phyloP scores from a whole-genome alignment of 2,888 invertebrate genomes.

The Drosophila mimica region DNA sequence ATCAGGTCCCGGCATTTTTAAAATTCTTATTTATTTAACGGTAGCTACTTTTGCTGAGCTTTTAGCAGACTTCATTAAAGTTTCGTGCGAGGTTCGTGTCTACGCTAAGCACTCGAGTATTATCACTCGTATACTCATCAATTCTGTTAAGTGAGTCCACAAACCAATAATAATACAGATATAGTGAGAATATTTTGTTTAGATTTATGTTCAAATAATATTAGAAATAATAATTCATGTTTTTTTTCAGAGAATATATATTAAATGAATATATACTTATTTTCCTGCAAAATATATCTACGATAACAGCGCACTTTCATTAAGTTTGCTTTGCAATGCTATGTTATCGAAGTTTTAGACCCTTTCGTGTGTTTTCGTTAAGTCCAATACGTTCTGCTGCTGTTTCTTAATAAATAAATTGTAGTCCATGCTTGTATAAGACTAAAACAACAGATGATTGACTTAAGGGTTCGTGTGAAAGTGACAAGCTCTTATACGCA shows the following conservation, averaged over 20 bases:
- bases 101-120: neutral
- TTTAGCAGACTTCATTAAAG: neutral
- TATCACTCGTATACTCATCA: neutral
- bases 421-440: neutral
- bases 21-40: neutral
- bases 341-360: neutral
- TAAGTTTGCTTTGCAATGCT: neutral
- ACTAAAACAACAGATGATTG: neutral
- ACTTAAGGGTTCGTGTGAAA: neutral
- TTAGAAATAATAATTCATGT: neutral
- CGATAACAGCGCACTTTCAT: too few relatives aligned
- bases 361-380: neutral
- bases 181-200: neutral
- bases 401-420: neutral
- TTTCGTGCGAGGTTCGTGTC: slow-evolving; percentile 15
- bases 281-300: too few relatives aligned
- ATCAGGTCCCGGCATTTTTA: neutral
- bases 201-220: neutral
- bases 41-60: neutral
- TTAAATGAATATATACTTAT: too few relatives aligned
- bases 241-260: too few relatives aligned
- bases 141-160: neutral
- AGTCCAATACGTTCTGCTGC: neutral
- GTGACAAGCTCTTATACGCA: neutral
- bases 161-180: neutral